Percentiles rank a stretch among this genome's conserved stretches.
These are phyloP conservation scores for Phrynosoma blainvillii DNA, from an alignment of 2,113 vertebrate species.

Conservation along the genomic window DNA sequence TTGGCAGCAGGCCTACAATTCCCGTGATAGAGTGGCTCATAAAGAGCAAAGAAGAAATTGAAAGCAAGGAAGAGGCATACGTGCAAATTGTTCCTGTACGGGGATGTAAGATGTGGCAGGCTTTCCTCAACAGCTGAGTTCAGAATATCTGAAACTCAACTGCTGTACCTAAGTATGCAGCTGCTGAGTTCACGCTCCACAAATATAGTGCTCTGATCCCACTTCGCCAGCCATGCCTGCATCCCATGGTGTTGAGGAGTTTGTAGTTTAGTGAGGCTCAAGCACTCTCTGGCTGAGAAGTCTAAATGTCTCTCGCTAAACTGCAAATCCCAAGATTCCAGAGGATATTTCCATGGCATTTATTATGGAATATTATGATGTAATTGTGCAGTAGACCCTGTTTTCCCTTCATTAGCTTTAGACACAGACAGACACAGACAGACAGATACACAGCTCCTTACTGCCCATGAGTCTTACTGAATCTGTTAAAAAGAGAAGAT, in stretches of 20 bases:
- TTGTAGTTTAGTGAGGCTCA: no score
- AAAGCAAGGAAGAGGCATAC: background rate
- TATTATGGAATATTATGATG: no score
- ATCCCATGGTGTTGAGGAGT: no score
- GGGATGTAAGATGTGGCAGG: constrained; percentile 6
- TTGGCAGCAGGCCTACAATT: constrained; percentile 47
- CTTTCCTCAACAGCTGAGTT: background rate
- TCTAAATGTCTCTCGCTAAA: no score
- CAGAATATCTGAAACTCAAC: no score
- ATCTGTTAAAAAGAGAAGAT: background rate
- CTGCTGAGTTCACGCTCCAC: background rate
- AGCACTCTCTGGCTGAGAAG: no score
- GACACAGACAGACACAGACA: background rate
- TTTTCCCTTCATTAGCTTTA: background rate
- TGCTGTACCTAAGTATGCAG: background rate
- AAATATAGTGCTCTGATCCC: no score
- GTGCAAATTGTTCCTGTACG: constrained; percentile 12
- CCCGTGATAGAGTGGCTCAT: constrained; percentile 30
- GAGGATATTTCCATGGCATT: no score
- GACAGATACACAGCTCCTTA: background rate
- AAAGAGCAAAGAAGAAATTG: constrained; percentile 36
- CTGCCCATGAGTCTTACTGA: background rate
- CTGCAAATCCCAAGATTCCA: no score
- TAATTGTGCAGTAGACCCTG: no score
- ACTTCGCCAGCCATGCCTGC: no score